Evolutionary conservation across 2,113 vertebrate species (phyloP).

Genomic region (Malaclemys terrapin): DNA sequence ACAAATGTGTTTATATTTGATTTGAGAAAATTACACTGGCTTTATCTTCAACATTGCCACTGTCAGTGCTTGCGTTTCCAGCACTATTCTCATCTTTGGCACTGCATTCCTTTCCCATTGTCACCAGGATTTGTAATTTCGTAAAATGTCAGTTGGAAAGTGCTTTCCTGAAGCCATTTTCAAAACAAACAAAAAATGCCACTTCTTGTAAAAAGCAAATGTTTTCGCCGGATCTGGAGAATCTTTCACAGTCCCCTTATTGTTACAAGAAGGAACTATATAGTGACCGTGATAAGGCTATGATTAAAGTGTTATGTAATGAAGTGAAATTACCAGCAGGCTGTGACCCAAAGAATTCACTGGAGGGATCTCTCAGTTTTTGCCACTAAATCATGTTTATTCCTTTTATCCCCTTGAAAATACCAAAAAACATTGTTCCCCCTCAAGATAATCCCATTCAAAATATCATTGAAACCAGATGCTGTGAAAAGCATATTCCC

Average conservation of each 20-base stretch:
- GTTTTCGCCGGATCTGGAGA: not conserved
- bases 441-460: slow-evolving; percentile 8
- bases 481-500: not conserved
- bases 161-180: not conserved
- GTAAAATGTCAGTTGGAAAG: not conserved
- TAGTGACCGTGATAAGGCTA: accelerated
- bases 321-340: not conserved
- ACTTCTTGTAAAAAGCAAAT: not conserved
- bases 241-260: not conserved
- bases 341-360: not conserved
- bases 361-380: not conserved
- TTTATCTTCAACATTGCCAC: not conserved
- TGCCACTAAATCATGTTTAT: slow-evolving; percentile 10
- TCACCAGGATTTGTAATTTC: not conserved
- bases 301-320: not conserved
- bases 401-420: not conserved
- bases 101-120: not conserved
- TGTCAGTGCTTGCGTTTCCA: not conserved
- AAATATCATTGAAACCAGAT: slow-evolving; percentile 4
- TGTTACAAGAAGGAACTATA: not conserved
- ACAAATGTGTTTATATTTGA: not conserved
- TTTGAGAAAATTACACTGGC: not conserved
- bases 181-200: not conserved
- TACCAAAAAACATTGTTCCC: not conserved
- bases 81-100: not conserved